Percentiles rank a stretch among this genome's conserved stretches.
These are phyloP conservation scores for Spondyliosoma cantharus DNA, from an alignment of 2,797 vertebrate genomes.

Conservation along the genomic window DNA sequence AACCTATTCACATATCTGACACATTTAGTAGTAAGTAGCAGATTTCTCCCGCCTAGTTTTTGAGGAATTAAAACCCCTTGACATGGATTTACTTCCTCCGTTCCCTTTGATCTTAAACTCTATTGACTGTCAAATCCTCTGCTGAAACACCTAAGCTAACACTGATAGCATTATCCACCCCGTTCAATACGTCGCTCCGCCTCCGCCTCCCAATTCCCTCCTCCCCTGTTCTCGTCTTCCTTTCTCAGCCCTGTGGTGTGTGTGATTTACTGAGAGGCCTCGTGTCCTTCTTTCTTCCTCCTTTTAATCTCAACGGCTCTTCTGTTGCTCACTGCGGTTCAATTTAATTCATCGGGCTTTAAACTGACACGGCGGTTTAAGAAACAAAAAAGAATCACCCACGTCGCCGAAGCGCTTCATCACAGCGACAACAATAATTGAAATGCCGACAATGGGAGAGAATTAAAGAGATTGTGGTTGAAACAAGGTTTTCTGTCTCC, in stretches of 20 bases:
- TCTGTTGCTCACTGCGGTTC: slow-evolving; percentile 24
- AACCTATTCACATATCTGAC: slow-evolving; percentile 21
- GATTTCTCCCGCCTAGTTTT: slow-evolving; percentile 7
- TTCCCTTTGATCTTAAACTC: slow-evolving; percentile 59
- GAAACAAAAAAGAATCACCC: slow-evolving; percentile 39
- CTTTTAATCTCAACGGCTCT: slow-evolving; percentile 22
- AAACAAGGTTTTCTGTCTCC: not conserved
- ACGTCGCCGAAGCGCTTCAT: slow-evolving; percentile 44
- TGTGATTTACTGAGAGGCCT: slow-evolving; percentile 31
- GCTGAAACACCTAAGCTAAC: slow-evolving; percentile 46
- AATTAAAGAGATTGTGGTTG: slow-evolving; percentile 36
- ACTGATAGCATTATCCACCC: slow-evolving; percentile 54
- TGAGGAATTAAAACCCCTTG: slow-evolving; percentile 25
- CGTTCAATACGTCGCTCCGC: slow-evolving; percentile 38
- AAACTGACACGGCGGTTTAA: slow-evolving; percentile 48
- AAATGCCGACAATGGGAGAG: slow-evolving; percentile 30
- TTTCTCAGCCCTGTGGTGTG: slow-evolving; percentile 15
- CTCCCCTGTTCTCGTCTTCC: not conserved
- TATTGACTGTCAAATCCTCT: slow-evolving; percentile 46
- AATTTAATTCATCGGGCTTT: slow-evolving; percentile 54
- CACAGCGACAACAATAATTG: slow-evolving; percentile 38
- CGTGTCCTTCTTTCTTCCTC: not conserved
- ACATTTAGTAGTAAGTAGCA: slow-evolving; percentile 9
- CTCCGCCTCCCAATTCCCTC: not conserved
- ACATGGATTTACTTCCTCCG: slow-evolving; percentile 54